Evolutionary conservation across 92 coral and sea anemone species (phyloP).

Genomic region (Ricordea florida): DNA sequence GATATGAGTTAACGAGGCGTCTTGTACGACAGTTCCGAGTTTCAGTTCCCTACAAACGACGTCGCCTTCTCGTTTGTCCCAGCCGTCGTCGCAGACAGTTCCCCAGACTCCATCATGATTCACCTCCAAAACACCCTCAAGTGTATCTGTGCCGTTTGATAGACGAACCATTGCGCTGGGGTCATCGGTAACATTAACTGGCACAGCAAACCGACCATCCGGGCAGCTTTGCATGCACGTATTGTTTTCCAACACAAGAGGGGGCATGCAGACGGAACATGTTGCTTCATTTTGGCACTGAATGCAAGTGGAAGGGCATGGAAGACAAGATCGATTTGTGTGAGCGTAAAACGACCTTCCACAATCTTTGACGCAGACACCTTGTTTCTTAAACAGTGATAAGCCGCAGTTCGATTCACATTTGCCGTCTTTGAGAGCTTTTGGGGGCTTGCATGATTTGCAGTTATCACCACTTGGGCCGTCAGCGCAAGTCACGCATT

Average conservation of each 20-base stretch:
- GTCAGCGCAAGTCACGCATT: constrained; percentile 75
- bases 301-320: constrained; percentile 65
- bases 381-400: constrained; percentile 42
- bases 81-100: constrained; percentile 64
- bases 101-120: constrained; percentile 60
- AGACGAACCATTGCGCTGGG: constrained; percentile 49
- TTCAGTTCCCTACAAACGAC: constrained; percentile 63
- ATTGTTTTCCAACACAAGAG: constrained; percentile 43
- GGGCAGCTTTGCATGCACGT: constrained; percentile 59
- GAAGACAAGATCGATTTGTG: constrained; percentile 44
- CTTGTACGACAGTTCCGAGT: not conserved
- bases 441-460: constrained; percentile 71
- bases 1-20: constrained; percentile 40
- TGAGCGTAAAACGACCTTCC: constrained; percentile 48
- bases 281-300: constrained; percentile 15
- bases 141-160: constrained; percentile 70
- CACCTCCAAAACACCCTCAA: constrained; percentile 57
- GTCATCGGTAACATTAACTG: constrained; percentile 5
- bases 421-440: constrained; percentile 63
- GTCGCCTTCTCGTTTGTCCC: constrained; percentile 45
- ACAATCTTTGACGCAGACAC: constrained; percentile 61
- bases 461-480: constrained; percentile 58
- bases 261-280: constrained; percentile 67
- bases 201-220: constrained; percentile 57
- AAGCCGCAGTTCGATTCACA: constrained; percentile 57